These are phyloP conservation scores for Thunnus thynnus DNA, from an alignment of 2,113 vertebrate species.

Conservation along the genomic window DNA sequence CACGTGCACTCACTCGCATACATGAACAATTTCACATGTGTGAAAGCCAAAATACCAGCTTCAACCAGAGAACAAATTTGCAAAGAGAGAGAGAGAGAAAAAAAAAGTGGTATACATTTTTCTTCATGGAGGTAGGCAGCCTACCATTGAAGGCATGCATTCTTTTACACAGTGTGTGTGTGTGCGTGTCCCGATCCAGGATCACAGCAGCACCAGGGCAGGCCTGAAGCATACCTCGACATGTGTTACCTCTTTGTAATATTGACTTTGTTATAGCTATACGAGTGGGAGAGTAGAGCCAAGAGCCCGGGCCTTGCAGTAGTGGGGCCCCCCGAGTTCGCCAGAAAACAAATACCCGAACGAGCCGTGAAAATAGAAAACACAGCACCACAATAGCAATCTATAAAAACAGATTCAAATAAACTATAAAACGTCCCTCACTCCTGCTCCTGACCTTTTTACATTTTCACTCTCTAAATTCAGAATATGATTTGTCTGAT, in stretches of 20 bases:
- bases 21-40: constrained; percentile 59
- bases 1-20: constrained; percentile 6
- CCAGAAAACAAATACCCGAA: constrained; percentile 79
- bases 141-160: constrained; percentile 57
- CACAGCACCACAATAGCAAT: constrained; percentile 69
- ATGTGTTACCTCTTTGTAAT: constrained; percentile 87
- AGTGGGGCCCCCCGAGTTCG: constrained; percentile 74
- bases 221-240: constrained; percentile 82
- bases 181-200: constrained; percentile 58
- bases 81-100: constrained; percentile 17
- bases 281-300: constrained; percentile 83
- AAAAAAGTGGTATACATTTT: constrained; percentile 55
- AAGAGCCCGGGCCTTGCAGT: constrained; percentile 71
- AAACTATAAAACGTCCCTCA: constrained; percentile 50
- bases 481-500: constrained; percentile 60
- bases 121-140: constrained; percentile 49
- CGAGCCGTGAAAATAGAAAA: constrained; percentile 74
- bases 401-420: constrained; percentile 62
- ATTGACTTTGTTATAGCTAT: constrained; percentile 85
- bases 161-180: constrained; percentile 57
- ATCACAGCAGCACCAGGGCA: constrained; percentile 78
- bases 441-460: constrained; percentile 49
- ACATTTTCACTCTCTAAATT: constrained; percentile 58
- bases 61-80: constrained; percentile 66
- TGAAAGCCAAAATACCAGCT: constrained; percentile 53